phyloP scores from a whole-genome alignment of 2,888 invertebrate species.

The Noctua pronuba region DNA sequence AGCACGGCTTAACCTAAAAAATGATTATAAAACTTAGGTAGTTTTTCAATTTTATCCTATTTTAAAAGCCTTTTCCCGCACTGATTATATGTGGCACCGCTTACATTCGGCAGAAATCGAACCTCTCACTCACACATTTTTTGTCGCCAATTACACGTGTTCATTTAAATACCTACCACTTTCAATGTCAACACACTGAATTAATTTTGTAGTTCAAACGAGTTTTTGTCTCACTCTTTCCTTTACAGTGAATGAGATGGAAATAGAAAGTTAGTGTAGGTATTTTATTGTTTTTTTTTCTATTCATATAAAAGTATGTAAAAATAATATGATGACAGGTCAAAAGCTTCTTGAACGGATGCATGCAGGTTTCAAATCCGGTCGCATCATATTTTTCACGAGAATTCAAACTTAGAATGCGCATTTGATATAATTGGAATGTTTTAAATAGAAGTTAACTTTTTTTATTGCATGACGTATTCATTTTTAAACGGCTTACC shows the following conservation, averaged over 20 bases:
- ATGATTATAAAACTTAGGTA: no score
- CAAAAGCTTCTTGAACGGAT: constrained; percentile 48
- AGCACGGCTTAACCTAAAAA: no score
- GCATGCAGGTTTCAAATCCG: constrained; percentile 41
- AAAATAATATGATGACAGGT: constrained; percentile 12
- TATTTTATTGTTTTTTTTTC: not conserved
- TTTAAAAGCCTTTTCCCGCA: not conserved
- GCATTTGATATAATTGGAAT: constrained; percentile 36
- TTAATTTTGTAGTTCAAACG: constrained; percentile 10
- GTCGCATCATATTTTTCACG: constrained; percentile 47
- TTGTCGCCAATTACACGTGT: constrained; percentile 29
- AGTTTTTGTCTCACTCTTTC: constrained; percentile 11
- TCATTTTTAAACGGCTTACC: constrained; percentile 21
- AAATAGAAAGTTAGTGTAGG: not conserved
- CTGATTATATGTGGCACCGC: not conserved
- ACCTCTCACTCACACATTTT: constrained; percentile 30
- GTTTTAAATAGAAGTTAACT: constrained; percentile 35
- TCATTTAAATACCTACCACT: constrained; percentile 24
- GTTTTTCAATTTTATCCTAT: not conserved
- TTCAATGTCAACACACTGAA: constrained; percentile 25
- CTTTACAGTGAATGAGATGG: not conserved
- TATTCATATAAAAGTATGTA: not conserved
- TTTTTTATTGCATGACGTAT: constrained; percentile 44
- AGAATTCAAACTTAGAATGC: constrained; percentile 50
- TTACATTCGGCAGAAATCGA: not conserved